Conservation (phyloP, 2,113 vertebrate species). For the Silurus asotus region DNA sequence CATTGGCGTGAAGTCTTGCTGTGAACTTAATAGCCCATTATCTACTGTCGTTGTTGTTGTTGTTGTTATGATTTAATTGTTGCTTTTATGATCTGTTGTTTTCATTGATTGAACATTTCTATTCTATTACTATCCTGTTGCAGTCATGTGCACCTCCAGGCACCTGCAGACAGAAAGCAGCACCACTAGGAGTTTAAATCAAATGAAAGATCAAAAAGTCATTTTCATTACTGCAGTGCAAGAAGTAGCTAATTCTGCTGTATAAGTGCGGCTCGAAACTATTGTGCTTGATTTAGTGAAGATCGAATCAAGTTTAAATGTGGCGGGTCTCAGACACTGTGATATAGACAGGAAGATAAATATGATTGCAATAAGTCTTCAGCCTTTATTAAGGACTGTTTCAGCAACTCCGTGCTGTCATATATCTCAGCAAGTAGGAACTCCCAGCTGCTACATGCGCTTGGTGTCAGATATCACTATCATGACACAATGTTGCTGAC, state of each 20-base stretch:
- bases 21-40: background rate
- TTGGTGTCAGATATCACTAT: constrained; percentile 48
- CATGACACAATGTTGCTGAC: constrained; percentile 36
- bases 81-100: too few relatives aligned
- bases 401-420: background rate
- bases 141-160: background rate
- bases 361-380: background rate
- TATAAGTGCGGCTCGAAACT: background rate
- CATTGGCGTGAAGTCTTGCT: background rate
- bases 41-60: background rate
- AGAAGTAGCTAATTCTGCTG: background rate
- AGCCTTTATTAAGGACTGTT: background rate
- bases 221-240: background rate
- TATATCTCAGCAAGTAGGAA: constrained; percentile 7
- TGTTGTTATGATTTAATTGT: background rate
- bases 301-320: background rate
- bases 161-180: background rate
- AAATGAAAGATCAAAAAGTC: background rate
- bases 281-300: background rate
- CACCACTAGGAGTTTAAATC: background rate
- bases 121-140: background rate
- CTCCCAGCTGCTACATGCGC: constrained; percentile 43
- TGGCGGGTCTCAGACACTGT: background rate
- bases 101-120: background rate
- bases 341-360: background rate